Percentiles rank a stretch among this genome's conserved stretches.
These are phyloP conservation scores for Ganaspis brasiliensis DNA, from an alignment of 2,888 invertebrate genomes.

Conservation along the genomic window DNA sequence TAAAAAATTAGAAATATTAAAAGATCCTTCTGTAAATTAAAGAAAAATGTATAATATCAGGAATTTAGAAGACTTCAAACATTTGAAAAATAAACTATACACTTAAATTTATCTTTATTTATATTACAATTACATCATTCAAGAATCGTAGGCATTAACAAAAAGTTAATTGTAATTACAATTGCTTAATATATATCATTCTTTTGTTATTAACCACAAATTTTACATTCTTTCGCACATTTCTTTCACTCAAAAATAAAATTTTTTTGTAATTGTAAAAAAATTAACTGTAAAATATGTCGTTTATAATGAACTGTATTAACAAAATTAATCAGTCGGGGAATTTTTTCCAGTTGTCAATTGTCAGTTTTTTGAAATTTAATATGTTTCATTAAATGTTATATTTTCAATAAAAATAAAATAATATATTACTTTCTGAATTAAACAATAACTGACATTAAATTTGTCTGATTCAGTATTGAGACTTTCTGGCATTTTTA, in stretches of 20 bases:
- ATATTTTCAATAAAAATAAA: too few relatives aligned
- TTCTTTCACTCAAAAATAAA: background rate
- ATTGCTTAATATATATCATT: slow-evolving; percentile 41
- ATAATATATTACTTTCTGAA: background rate
- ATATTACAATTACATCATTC: slow-evolving; percentile 56
- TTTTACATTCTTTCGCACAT: slow-evolving; percentile 9
- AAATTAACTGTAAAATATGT: background rate
- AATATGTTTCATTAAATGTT: background rate
- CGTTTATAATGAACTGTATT: too few relatives aligned
- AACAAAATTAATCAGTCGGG: background rate
- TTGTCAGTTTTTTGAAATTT: background rate
- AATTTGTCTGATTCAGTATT: background rate
- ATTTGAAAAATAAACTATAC: background rate
- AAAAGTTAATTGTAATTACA: slow-evolving; percentile 51
- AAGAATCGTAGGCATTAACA: slow-evolving; percentile 48
- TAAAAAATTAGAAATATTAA: too few relatives aligned
- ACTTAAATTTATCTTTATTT: slow-evolving; percentile 49
- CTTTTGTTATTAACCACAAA: background rate
- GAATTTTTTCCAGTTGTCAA: background rate
- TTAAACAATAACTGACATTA: background rate
- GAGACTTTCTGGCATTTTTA: background rate
- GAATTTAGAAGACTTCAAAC: too few relatives aligned
- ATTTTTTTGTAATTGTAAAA: background rate
- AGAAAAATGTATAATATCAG: too few relatives aligned
- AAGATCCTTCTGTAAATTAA: too few relatives aligned